Base-by-base conservation (phyloP, 2,113 vertebrate genomes). In the Oriolus oriolus region DNA sequence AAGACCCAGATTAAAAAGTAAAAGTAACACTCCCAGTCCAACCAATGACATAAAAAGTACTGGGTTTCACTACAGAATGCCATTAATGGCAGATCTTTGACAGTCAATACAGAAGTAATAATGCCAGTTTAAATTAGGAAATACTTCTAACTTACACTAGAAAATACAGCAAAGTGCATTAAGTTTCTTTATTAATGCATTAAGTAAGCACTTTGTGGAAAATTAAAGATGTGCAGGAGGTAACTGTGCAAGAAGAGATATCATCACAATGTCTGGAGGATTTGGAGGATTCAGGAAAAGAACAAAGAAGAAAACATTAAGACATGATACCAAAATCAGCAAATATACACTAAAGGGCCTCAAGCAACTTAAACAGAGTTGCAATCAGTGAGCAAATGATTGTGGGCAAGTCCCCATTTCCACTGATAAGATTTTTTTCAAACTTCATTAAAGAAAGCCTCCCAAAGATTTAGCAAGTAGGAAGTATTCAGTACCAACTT, bases 291-390 rank as follows among this genome's bases (percentile, higher is more conserved):
- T 82, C 52, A 47, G 19, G 27, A 77, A 74, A 79, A 69, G n/a
- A 94, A 76, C 17, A 44, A 91, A 71, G 30, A 77, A 89, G 6
- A 63, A 64, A 79, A 70, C 7, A 42, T 37, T 42, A 91, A 65
- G 31, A 13, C 17, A 35, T 0, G 3, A 56, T 19, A 65, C 21
- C 9, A 18, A 41, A 68, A 74, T 37, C 35, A 76, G 53, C 16
- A 54, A 10, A 20, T 2, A 13, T 0, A 0, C 1, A 1, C 21
- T 44, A 20, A 82, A 56, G 60, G 27, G 16, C 6, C 28, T 56
- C 30, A 53, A 82, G 33, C 17, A 71, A n/a, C 41, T 76, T 30
- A 21, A 10, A 41, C 0, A n/a, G 13, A 70, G 49, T n/a, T 54
- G 11, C 50, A 77, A n/a, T 11, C 23, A 74, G 14, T 18, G 23